These are phyloP conservation scores for Orussus abietinus DNA, from an alignment of 1,140 invertebrate genomes.

Conservation along the genomic window DNA sequence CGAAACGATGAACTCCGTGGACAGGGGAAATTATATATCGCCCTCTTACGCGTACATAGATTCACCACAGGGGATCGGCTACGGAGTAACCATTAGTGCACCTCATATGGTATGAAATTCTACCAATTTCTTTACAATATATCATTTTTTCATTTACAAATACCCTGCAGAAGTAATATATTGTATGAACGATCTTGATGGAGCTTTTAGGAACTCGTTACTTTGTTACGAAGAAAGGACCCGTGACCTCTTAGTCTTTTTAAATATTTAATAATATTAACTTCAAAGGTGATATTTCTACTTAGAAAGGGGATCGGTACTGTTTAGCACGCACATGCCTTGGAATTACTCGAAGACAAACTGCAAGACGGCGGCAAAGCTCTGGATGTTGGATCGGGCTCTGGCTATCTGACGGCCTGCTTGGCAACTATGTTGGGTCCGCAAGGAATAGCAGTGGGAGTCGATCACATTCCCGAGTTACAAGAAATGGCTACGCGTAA, in stretches of 20 bases:
- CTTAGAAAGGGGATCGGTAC: conserved; percentile 22
- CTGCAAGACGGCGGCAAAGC: conserved; percentile 74
- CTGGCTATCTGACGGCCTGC: conserved; percentile 93
- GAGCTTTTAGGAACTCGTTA: background rate
- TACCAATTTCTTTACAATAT: conserved; percentile 3
- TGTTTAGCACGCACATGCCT: conserved; percentile 83
- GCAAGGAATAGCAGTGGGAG: conserved; percentile 76
- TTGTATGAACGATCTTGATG: background rate
- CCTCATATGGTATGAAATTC: conserved; percentile 88
- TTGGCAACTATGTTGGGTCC: conserved; percentile 85
- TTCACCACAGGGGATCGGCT: conserved; percentile 84
- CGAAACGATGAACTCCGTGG: conserved; percentile 79
- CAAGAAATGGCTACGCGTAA: conserved; percentile 73
- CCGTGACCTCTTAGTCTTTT: background rate
- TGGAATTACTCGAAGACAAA: conserved; percentile 84
- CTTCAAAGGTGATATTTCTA: conserved; percentile 7
- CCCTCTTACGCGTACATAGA: no score
- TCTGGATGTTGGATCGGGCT: conserved; percentile 93
- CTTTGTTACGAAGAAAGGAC: conserved; percentile 1
- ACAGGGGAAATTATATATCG: conserved; percentile 80
- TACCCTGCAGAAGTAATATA: background rate
- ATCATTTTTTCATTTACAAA: conserved; percentile 1
- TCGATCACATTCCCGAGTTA: conserved; percentile 89
- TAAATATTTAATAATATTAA: background rate
- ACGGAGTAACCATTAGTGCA: conserved; percentile 92